phyloP scores from a whole-genome alignment of 2,113 vertebrate species.

The Lontra canadensis region DNA sequence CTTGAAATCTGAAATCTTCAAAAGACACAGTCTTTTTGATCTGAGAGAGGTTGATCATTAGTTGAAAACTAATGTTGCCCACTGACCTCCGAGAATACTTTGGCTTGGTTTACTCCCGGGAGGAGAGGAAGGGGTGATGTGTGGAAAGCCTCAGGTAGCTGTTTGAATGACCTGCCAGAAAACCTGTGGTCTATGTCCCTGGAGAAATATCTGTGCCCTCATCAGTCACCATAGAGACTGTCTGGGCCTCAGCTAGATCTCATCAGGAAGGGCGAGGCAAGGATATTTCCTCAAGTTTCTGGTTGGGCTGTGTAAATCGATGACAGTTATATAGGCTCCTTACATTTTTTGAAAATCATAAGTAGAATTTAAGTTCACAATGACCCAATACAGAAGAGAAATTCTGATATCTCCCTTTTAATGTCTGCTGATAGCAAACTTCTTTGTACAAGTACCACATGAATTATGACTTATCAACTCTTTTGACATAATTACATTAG shows the following conservation, averaged over 20 bases:
- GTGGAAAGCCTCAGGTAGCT: not conserved
- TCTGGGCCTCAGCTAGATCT: not conserved
- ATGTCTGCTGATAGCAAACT: not conserved
- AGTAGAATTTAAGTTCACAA: not conserved
- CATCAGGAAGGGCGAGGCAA: not conserved
- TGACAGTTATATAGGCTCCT: not conserved
- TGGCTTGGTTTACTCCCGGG: rapidly evolving
- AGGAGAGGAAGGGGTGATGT: not conserved
- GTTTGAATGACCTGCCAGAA: not conserved
- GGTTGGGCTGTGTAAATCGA: not conserved
- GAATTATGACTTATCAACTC: not conserved
- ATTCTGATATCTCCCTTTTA: not conserved
- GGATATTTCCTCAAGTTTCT: not conserved
- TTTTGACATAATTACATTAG: not conserved
- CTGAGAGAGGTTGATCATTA: not conserved
- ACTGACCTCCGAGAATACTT: not conserved
- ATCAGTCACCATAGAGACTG: not conserved
- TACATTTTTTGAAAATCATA: not conserved
- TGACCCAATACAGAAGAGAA: not conserved
- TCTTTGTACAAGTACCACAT: not conserved
- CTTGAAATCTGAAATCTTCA: not conserved
- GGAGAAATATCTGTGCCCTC: not conserved
- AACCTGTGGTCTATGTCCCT: not conserved
- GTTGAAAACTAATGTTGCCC: not conserved
- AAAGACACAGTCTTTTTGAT: not conserved